Percentiles rank a stretch among this genome's conserved stretches.
Evolutionary conservation across 2,888 invertebrate genomes (phyloP).

Genomic region (Bellardia bayeri): DNA sequence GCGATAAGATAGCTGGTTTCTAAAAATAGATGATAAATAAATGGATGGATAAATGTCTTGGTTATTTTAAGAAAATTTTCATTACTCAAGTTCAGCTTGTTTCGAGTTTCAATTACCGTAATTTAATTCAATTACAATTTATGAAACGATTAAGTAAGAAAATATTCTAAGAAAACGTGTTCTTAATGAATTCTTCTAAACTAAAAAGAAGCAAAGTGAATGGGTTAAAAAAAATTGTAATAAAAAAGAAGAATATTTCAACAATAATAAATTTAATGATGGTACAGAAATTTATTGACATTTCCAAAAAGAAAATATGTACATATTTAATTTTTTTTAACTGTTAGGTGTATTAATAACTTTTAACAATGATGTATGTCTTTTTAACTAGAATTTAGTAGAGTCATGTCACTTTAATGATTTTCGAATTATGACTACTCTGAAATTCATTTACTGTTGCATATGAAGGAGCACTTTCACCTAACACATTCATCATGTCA

Average conservation of each 20-base stretch:
- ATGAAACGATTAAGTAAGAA: constrained; percentile 7
- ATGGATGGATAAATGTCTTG: constrained; percentile 23
- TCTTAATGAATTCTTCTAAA: not conserved
- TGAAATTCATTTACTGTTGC: too few relatives aligned
- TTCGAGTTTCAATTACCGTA: constrained; percentile 48
- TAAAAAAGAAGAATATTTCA: not conserved
- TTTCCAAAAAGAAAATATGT: too few relatives aligned
- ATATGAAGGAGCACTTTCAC: too few relatives aligned
- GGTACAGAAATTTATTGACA: not conserved
- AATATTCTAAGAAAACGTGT: constrained; percentile 11
- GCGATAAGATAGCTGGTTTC: constrained; percentile 49
- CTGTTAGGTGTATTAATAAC: too few relatives aligned
- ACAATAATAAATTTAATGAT: not conserved
- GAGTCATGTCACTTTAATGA: too few relatives aligned
- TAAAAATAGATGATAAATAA: constrained; percentile 66
- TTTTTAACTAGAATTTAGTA: too few relatives aligned
- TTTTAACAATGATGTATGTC: too few relatives aligned
- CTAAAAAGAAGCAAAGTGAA: not conserved
- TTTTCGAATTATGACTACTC: too few relatives aligned
- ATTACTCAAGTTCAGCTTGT: constrained; percentile 16
- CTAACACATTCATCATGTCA: too few relatives aligned
- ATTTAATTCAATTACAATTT: constrained; percentile 56
- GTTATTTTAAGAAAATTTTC: constrained; percentile 29
- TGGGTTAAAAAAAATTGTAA: constrained; percentile 3
- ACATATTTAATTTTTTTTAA: too few relatives aligned